phyloP scores from a whole-genome alignment of 1,140 invertebrate species.

The Penaeus vannamei region DNA sequence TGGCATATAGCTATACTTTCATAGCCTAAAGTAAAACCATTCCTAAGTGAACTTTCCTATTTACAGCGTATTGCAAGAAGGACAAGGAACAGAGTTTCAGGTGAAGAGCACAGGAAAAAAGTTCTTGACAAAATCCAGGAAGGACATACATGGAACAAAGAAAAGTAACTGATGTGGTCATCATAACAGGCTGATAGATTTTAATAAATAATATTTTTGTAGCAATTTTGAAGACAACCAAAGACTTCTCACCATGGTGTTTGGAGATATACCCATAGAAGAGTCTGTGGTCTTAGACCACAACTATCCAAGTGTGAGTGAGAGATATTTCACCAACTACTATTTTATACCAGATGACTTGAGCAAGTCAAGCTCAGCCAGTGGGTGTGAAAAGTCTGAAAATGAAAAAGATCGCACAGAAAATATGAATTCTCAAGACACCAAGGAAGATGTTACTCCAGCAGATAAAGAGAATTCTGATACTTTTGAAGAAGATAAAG shows the following conservation, averaged over 20 bases:
- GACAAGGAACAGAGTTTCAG: constrained; percentile 13
- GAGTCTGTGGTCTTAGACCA: constrained; percentile 35
- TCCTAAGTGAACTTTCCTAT: neutral
- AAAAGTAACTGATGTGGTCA: neutral
- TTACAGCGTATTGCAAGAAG: constrained; percentile 33
- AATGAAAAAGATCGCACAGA: neutral
- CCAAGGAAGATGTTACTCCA: neutral
- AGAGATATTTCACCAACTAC: constrained; percentile 47
- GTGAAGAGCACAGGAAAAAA: constrained; percentile 35
- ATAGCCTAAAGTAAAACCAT: too few species aligned
- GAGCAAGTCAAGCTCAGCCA: constrained; percentile 14
- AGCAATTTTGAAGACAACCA: neutral
- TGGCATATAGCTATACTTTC: neutral
- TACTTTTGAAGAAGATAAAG: neutral
- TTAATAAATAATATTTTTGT: neutral
- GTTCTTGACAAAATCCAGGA: constrained; percentile 40
- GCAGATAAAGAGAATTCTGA: neutral
- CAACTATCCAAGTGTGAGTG: constrained; percentile 47
- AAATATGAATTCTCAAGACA: neutral
- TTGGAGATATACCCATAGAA: constrained; percentile 34
- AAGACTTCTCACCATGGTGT: neutral
- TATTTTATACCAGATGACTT: constrained; percentile 46
- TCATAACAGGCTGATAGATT: neutral
- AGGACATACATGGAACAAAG: constrained; percentile 37
- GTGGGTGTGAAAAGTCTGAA: neutral